These are phyloP conservation scores for Setipinna tenuifilis DNA, from an alignment of 2,797 vertebrate genomes.

Conservation along the genomic window DNA sequence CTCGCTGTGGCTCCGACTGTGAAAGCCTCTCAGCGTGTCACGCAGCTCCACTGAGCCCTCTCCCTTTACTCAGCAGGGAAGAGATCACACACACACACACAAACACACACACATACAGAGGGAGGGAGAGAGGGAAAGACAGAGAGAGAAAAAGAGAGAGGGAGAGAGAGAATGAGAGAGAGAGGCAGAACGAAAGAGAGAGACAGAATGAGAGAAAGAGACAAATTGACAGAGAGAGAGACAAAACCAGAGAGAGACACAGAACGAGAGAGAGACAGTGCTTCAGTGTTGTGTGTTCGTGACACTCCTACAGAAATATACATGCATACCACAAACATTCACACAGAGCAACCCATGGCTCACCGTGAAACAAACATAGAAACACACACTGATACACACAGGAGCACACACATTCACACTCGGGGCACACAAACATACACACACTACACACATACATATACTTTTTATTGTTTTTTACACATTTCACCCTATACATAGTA, in stretches of 20 bases:
- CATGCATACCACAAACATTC: neutral
- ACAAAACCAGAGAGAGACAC: neutral
- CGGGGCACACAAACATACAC: conserved; percentile 33
- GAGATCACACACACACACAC: conserved; percentile 15
- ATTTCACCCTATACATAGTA: too few species aligned
- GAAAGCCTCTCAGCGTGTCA: conserved; percentile 37
- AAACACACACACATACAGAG: too few species aligned
- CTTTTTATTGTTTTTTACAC: too few species aligned
- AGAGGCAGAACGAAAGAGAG: too few species aligned
- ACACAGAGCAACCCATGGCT: conserved; percentile 21
- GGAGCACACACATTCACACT: conserved; percentile 28
- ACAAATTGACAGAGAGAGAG: too few species aligned
- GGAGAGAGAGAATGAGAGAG: too few species aligned
- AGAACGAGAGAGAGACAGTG: too few species aligned
- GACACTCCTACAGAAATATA: neutral
- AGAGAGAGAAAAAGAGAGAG: too few species aligned
- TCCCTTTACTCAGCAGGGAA: neutral
- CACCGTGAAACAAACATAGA: conserved; percentile 7
- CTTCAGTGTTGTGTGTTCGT: too few species aligned
- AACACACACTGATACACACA: conserved; percentile 25
- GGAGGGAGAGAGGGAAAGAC: too few species aligned
- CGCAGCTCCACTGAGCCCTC: conserved; percentile 14
- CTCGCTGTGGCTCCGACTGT: conserved; percentile 16
- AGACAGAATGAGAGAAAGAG: too few species aligned
- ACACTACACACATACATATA: conserved; percentile 27